These are phyloP conservation scores for Rhyzopertha dominica DNA, from an alignment of 1,140 invertebrate genomes.

Conservation along the genomic window DNA sequence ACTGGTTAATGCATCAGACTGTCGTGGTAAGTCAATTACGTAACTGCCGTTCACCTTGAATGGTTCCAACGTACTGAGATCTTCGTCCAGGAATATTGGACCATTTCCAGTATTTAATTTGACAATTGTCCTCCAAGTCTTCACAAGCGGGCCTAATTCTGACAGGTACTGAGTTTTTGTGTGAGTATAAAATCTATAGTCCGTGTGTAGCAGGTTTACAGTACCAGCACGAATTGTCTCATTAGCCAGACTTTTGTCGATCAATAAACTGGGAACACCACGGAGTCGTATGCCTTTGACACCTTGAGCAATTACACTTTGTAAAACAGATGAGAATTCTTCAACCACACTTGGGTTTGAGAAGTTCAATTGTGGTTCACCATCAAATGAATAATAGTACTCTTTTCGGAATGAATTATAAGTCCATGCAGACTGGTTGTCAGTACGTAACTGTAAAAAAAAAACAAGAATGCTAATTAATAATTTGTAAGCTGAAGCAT, in stretches of 20 bases:
- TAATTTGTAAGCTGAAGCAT: not conserved
- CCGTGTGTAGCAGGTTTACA: too few relatives aligned
- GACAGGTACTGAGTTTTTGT: constrained; percentile 53
- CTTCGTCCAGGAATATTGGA: constrained; percentile 42
- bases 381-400: constrained; percentile 57
- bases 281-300: constrained; percentile 69
- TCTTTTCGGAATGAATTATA: constrained; percentile 51
- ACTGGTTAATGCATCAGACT: constrained; percentile 34
- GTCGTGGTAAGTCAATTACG: constrained; percentile 42
- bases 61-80: constrained; percentile 34
- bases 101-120: constrained; percentile 49
- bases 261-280: constrained; percentile 59
- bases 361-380: constrained; percentile 64
- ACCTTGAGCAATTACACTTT: constrained; percentile 63
- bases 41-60: constrained; percentile 39
- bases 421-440: constrained; percentile 58
- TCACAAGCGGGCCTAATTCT: constrained; percentile 52
- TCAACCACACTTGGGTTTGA: constrained; percentile 51
- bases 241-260: constrained; percentile 53
- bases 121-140: constrained; percentile 54
- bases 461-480: not conserved
- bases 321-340: constrained; percentile 62
- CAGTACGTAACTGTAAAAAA: constrained; percentile 39
- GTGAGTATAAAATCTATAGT: constrained; percentile 59
- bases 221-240: too few relatives aligned